Conservation (phyloP, 2,797 vertebrate species). For the Rhabdophis nuchalis region DNA sequence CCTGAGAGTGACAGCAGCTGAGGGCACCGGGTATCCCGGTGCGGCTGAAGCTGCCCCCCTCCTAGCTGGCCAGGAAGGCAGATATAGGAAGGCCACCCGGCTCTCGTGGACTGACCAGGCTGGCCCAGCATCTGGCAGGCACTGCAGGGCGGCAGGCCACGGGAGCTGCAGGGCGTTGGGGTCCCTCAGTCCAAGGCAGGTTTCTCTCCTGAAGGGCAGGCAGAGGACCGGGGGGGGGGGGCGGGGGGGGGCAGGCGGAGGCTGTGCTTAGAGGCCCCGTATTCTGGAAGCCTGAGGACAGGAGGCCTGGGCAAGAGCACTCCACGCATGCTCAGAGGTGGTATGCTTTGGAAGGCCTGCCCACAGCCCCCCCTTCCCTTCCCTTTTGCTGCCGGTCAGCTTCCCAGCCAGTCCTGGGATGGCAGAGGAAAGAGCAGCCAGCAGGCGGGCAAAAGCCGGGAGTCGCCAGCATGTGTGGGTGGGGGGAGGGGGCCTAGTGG, state of each 20-base stretch:
- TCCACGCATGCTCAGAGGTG: not conserved
- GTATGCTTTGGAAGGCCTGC: not conserved
- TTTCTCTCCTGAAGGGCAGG: not conserved
- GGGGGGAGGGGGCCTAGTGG: slow-evolving; percentile 50
- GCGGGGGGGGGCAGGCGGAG: not conserved
- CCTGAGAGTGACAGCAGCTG: not conserved
- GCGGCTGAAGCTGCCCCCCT: not conserved
- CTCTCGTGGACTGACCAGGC: not conserved
- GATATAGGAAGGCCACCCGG: not conserved
- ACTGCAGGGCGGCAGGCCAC: not conserved
- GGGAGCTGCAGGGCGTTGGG: not conserved
- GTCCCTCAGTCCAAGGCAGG: not conserved
- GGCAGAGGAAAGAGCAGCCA: not conserved
- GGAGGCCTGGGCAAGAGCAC: not conserved
- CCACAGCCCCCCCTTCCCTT: not conserved
- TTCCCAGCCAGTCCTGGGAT: not conserved
- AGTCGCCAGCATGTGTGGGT: not conserved
- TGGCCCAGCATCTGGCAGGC: not conserved
- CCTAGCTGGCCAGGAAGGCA: not conserved
- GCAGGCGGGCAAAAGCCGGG: fast-evolving
- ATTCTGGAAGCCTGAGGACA: not conserved
- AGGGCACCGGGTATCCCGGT: not conserved
- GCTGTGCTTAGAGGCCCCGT: not conserved
- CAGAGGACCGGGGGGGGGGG: not conserved
- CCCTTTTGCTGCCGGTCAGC: not conserved